Percentiles rank a stretch among this genome's conserved stretches.
Evolutionary conservation across 2,113 vertebrate genomes (phyloP).

Genomic region (Anoura caudifer): DNA sequence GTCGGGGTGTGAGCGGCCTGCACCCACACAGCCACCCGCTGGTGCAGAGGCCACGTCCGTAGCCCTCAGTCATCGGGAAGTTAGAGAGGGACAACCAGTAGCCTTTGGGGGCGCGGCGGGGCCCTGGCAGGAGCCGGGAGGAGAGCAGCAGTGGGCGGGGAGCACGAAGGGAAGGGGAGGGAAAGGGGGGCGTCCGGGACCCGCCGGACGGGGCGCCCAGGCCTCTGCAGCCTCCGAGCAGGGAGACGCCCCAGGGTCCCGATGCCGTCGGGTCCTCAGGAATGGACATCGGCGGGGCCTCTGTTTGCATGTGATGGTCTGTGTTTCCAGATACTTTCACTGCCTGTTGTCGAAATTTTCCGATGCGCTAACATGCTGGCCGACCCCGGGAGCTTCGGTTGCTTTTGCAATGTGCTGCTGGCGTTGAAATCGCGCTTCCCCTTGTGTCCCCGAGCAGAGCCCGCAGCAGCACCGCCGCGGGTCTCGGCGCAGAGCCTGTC

Average conservation of each 20-base stretch:
- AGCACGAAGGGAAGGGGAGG: not conserved
- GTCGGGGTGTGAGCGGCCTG: not conserved
- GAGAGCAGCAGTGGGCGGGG: not conserved
- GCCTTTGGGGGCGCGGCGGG: fast-evolving
- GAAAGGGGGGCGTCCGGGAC: too few species aligned
- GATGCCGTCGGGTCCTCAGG: not conserved
- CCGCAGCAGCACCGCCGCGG: constrained; percentile 84
- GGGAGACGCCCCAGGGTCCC: too few species aligned
- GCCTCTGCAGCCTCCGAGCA: not conserved
- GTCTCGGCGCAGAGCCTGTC: constrained; percentile 89
- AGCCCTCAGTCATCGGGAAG: not conserved
- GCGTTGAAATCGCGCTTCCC: not conserved
- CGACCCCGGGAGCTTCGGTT: not conserved
- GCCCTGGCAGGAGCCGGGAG: not conserved
- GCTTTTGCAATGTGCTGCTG: not conserved
- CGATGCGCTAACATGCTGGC: not conserved
- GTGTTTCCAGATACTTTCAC: not conserved
- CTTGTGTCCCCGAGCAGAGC: constrained; percentile 81
- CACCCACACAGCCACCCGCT: not conserved
- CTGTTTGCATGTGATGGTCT: not conserved
- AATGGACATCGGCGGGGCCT: not conserved
- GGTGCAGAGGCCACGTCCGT: too few species aligned
- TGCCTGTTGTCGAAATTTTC: not conserved
- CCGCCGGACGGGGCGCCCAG: not conserved
- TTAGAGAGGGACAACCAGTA: too few species aligned